These are phyloP conservation scores for Ceryle rudis DNA, from an alignment of 2,797 vertebrate genomes.

Conservation along the genomic window DNA sequence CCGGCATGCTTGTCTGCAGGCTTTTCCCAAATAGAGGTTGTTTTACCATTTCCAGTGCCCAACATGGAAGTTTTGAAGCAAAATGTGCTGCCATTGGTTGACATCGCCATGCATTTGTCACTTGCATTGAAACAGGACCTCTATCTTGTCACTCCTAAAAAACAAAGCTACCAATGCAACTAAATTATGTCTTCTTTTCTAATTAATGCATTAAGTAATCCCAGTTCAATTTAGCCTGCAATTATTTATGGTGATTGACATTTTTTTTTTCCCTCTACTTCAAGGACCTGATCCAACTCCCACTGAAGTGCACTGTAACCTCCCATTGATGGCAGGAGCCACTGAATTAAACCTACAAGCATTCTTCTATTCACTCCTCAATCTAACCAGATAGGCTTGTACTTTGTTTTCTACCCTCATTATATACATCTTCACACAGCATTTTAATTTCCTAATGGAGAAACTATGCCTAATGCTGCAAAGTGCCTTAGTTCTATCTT, in stretches of 20 bases:
- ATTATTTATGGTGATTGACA: background rate
- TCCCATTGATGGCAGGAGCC: background rate
- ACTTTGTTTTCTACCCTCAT: background rate
- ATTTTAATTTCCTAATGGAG: background rate
- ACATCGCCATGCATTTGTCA: accelerated
- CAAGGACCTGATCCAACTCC: background rate
- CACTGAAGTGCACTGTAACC: background rate
- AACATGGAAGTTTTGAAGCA: background rate
- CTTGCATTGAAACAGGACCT: background rate
- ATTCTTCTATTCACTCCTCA: background rate
- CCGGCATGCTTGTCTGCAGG: accelerated
- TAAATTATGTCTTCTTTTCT: background rate
- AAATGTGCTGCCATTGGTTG: too few relatives aligned
- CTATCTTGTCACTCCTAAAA: background rate
- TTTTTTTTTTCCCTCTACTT: background rate
- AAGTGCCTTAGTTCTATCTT: background rate
- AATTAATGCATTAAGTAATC: background rate
- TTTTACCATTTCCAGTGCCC: accelerated
- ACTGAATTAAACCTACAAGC: background rate
- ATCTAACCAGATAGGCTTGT: background rate
- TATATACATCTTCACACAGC: background rate
- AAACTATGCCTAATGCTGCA: background rate
- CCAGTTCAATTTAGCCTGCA: background rate
- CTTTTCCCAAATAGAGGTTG: background rate
- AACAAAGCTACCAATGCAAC: background rate